Evolutionary conservation across 2,797 vertebrate species (phyloP).

Genomic region (Chrosomus eos): DNA sequence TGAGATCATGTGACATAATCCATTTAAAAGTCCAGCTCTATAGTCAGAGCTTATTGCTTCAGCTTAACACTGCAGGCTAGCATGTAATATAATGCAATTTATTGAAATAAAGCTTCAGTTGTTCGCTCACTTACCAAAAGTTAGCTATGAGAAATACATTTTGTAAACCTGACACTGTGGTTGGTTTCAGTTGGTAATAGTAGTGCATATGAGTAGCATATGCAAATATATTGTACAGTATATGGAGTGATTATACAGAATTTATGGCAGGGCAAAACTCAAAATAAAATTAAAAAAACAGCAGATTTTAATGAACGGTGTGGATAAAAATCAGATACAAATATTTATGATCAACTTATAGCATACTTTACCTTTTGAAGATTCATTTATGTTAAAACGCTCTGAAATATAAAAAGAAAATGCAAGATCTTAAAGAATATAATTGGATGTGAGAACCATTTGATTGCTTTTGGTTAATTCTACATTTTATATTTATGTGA

Average conservation of each 20-base stretch:
- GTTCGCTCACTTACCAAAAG: background rate
- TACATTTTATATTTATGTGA: background rate
- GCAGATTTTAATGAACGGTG: background rate
- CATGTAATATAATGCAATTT: background rate
- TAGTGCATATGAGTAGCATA: background rate
- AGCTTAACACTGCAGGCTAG: background rate
- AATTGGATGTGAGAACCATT: background rate
- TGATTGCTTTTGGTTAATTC: background rate
- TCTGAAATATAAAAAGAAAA: conserved; percentile 64
- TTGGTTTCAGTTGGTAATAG: background rate
- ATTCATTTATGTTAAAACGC: conserved; percentile 65
- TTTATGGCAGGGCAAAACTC: background rate
- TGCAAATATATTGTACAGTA: background rate
- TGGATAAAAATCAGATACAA: background rate
- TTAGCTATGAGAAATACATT: background rate
- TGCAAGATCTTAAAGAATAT: conserved; percentile 7
- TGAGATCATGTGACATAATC: conserved; percentile 6
- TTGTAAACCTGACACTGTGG: background rate
- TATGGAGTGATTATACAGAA: background rate
- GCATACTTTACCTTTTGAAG: conserved; percentile 71
- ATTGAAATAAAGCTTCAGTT: background rate
- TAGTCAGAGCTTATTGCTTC: background rate
- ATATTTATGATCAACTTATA: conserved; percentile 44
- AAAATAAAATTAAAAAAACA: background rate
- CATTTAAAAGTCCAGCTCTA: background rate